Evolutionary conservation across 2,888 invertebrate species (phyloP).

Genomic region (Diaprepes abbreviatus): DNA sequence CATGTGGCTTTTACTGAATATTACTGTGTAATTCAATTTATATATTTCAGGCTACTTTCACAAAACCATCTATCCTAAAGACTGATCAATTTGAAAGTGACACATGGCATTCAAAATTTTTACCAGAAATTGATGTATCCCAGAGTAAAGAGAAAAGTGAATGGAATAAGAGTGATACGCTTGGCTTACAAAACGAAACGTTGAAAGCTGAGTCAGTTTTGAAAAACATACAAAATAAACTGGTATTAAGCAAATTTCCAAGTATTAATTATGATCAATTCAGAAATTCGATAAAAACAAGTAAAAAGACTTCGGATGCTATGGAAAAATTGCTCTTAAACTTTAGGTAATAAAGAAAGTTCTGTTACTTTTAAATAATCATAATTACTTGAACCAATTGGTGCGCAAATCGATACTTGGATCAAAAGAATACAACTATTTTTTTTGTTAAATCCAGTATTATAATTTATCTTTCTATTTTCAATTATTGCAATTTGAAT

Average conservation of each 20-base stretch:
- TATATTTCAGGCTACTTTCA: slow-evolving; percentile 12
- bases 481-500: too few species aligned
- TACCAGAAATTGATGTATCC: not conserved
- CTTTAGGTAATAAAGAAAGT: not conserved
- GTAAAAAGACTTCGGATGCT: not conserved
- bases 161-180: not conserved
- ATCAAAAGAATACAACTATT: too few species aligned
- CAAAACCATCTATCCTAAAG: slow-evolving; percentile 3
- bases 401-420: too few species aligned
- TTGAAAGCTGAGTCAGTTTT: slow-evolving; percentile 1
- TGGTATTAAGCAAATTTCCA: not conserved
- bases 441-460: too few species aligned
- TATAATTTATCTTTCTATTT: too few species aligned
- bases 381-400: too few species aligned
- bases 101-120: not conserved
- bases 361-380: too few species aligned
- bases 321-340: not conserved
- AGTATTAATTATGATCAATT: not conserved
- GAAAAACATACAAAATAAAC: not conserved
- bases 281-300: not conserved
- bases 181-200: not conserved
- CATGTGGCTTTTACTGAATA: too few species aligned
- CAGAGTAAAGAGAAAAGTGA: not conserved
- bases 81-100: slow-evolving; percentile 3
- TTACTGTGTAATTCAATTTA: too few species aligned